These are phyloP conservation scores for Torymus tubicola DNA, from an alignment of 2,888 invertebrate genomes.

Conservation along the genomic window DNA sequence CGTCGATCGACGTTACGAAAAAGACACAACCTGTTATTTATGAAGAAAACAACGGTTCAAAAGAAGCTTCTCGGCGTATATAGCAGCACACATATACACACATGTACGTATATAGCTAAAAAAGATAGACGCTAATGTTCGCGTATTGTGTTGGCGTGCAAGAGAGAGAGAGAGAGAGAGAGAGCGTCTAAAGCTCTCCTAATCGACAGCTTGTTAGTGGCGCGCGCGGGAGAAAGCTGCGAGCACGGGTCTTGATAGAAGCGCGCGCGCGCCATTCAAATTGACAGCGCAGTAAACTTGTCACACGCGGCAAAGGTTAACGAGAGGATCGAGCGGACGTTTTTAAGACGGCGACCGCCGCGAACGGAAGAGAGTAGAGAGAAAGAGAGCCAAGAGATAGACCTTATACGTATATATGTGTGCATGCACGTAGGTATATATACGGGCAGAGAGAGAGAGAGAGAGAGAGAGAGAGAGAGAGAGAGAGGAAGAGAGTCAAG, in stretches of 20 bases:
- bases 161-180: slow-evolving; percentile 25
- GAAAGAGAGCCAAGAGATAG: slow-evolving; percentile 5
- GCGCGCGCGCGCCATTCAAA: slow-evolving; percentile 43
- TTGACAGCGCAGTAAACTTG: slow-evolving; percentile 51
- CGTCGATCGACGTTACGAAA: not conserved
- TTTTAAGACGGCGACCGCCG: slow-evolving; percentile 20
- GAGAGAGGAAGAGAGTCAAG: slow-evolving; percentile 26
- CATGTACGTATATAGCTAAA: not conserved
- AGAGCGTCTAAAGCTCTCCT: slow-evolving; percentile 16
- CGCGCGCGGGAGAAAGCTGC: not conserved
- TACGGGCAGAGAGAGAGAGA: not conserved
- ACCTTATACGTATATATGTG: no score
- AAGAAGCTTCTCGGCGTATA: not conserved
- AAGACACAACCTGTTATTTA: slow-evolving; percentile 9
- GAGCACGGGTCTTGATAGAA: slow-evolving; percentile 19
- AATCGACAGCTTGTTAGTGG: slow-evolving; percentile 57
- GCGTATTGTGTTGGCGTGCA: slow-evolving; percentile 21
- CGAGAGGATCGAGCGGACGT: slow-evolving; percentile 52
- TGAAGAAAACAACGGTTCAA: slow-evolving; percentile 11
- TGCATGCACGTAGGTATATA: no score
- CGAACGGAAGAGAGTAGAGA: not conserved
- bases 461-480: not conserved
- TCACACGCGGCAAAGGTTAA: slow-evolving; percentile 51
- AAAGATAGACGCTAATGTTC: slow-evolving; percentile 47
- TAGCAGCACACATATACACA: not conserved